Evolutionary conservation across 2,797 vertebrate genomes (phyloP), one percentile per base, ranked within the genome.

Genomic region (Fratercula arctica): DNA sequence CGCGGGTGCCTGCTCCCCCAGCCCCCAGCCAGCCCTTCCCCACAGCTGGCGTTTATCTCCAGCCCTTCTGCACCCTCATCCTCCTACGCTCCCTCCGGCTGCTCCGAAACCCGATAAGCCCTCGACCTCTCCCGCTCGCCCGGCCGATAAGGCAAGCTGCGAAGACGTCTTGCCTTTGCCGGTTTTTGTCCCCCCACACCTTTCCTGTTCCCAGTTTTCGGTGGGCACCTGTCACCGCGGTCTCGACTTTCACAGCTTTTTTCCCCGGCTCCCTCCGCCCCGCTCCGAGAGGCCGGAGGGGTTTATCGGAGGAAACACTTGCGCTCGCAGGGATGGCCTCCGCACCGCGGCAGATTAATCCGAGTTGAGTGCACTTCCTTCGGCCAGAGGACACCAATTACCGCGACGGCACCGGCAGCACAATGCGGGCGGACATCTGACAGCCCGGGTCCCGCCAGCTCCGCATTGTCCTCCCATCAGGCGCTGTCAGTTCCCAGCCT

Each of bases 241-340:
- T 81, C 96, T 67, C 70, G 87, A 85, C 95, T 97, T 92, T 96
- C 96, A 81, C 97, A 82, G 97, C 95, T 97, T 96, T 98, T 39
- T 61, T 60, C 95, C 98, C 96, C 93, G 92, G 97, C 97, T 93
- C 61, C 86, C 93, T 92, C 83, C 88, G 70, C 95, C 96, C 96
- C 87, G 95, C 98, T 97, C 98, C 75, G 96, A 97, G 97, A 95
- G 97, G 93, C 97, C 97, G 97, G 97, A 97, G 97, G 98, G 98
- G 98, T 99, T 99, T 99, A 99, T 99, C 99, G 99, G 98, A 99
- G 99, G 99, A 99, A 99, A 99, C 99, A 99, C 98, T 99, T 98
- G 98, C 98, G 96, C 98, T 99, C 98, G 97, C 98, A 97, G 99
- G 98, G 99, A 99, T 99, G 99, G 99, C 98, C 99, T 99, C 98